Evolutionary conservation across 2,113 vertebrate species (phyloP), one percentile per base, ranked within the genome.

Genomic region (Tympanuchus pallidicinctus): DNA sequence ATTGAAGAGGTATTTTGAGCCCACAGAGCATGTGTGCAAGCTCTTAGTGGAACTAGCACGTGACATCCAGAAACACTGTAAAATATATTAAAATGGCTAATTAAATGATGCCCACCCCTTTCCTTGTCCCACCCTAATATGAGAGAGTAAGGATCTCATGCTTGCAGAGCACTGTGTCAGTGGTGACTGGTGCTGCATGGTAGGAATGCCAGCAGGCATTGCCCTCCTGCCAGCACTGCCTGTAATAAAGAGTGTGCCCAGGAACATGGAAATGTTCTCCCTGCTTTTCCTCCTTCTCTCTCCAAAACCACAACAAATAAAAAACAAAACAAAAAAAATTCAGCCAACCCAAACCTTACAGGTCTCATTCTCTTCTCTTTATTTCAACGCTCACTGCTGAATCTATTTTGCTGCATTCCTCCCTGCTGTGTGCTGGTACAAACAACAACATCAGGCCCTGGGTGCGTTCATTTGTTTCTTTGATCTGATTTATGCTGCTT

Each of bases 41-140:
- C 57, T 48, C 50, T 93, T 94, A 34, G 48, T 77, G 50, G 88
- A 87, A 76, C 27, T 82, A 90, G 36, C 52, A 90, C 52, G 60
- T 86, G 93, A 57, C 90, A 94, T 93, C 83, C 97, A 86, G 86
- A 94, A 85, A 72, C 70, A 61, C 57, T 56, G 38, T 84, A 94
- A 94, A 95, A 89, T 14, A 28, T 24, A 86, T 83, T 90, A 80
- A 85, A 95, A 85, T 74, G 71, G 93, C 92, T 88, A 71, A 75
- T 43, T 17, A 43, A 43, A 43, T 77, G 85, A 86, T 67, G 45
- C 11, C 19, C 17, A 24, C 11, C 21, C 11, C 10, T 13, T 6
- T 66, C 59, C 82, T 61, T 70, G 69, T 78, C 64, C 63, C 38
- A 59, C 14, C 22, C 67, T 36, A 32, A 3, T 65, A 54, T 38